phyloP scores from a whole-genome alignment of 92 coral and sea anemone species.

The Pocillopora meandrina region DNA sequence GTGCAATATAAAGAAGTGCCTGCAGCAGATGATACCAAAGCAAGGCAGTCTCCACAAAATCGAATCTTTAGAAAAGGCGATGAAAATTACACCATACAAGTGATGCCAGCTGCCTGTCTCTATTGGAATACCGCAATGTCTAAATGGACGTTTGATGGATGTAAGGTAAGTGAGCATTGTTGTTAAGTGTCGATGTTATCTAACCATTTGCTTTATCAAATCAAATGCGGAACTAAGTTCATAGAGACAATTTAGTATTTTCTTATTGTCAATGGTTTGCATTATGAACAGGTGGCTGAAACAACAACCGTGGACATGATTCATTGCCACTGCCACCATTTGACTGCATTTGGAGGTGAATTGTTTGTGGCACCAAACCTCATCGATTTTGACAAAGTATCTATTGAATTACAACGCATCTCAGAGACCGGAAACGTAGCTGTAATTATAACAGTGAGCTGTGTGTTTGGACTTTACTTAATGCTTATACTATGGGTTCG shows the following conservation, averaged over 20 bases:
- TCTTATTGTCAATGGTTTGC: neutral
- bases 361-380: slow-evolving; percentile 78
- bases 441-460: slow-evolving; percentile 58
- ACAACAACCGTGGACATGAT: slow-evolving; percentile 26
- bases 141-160: slow-evolving; percentile 55
- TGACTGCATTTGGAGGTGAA: slow-evolving; percentile 78
- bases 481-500: slow-evolving; percentile 70
- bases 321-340: slow-evolving; percentile 63
- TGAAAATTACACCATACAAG: slow-evolving; percentile 36
- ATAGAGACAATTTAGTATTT: neutral
- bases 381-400: slow-evolving; percentile 69
- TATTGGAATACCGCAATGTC: slow-evolving; percentile 43
- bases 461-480: slow-evolving; percentile 57
- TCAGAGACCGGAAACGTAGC: slow-evolving; percentile 73
- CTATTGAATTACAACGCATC: slow-evolving; percentile 50
- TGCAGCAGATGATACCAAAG: neutral
- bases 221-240: neutral
- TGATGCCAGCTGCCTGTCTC: slow-evolving; percentile 56
- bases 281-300: slow-evolving; percentile 54
- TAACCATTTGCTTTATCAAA: too few relatives aligned
- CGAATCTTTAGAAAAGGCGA: neutral
- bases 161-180: slow-evolving; percentile 34
- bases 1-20: slow-evolving; percentile 33
- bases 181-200: too few relatives aligned
- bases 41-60: neutral